Conservation (phyloP, 2,113 vertebrate genomes). For the Pelmatolapia mariae region DNA sequence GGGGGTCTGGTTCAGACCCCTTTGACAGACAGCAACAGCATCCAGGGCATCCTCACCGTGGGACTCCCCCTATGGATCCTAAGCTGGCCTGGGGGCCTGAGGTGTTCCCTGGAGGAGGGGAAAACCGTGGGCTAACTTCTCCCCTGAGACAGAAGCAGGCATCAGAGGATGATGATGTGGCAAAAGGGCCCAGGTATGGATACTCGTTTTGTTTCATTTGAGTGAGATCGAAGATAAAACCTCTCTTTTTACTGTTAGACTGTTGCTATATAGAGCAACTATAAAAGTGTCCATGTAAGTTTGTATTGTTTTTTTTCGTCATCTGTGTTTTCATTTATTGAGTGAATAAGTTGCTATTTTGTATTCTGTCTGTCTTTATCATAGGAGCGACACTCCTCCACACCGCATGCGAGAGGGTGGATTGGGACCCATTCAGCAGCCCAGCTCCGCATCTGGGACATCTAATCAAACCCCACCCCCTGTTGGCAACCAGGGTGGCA, state of each 20-base stretch:
- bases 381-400: conserved; percentile 85
- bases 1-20: conserved; percentile 85
- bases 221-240: background rate
- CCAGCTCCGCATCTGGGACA: conserved; percentile 59
- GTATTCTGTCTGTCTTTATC: background rate
- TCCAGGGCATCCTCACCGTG: conserved; percentile 74
- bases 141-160: conserved; percentile 77
- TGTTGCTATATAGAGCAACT: background rate
- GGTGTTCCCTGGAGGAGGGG: conserved; percentile 73
- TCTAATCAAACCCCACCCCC: conserved; percentile 72
- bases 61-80: conserved; percentile 87
- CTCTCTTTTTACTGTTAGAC: background rate
- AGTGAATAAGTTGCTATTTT: background rate
- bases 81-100: conserved; percentile 86
- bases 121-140: conserved; percentile 74
- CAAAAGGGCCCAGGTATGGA: conserved; percentile 78
- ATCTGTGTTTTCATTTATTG: background rate
- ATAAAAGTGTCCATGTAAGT: background rate
- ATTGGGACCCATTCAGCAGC: conserved; percentile 66
- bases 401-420: conserved; percentile 71
- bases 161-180: conserved; percentile 76
- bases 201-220: background rate
- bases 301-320: background rate
- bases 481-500: conserved; percentile 48
- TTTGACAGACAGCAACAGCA: conserved; percentile 84